Base-by-base conservation (phyloP, 2,888 invertebrate genomes). In the Gastracanthus pulcherrimus region DNA sequence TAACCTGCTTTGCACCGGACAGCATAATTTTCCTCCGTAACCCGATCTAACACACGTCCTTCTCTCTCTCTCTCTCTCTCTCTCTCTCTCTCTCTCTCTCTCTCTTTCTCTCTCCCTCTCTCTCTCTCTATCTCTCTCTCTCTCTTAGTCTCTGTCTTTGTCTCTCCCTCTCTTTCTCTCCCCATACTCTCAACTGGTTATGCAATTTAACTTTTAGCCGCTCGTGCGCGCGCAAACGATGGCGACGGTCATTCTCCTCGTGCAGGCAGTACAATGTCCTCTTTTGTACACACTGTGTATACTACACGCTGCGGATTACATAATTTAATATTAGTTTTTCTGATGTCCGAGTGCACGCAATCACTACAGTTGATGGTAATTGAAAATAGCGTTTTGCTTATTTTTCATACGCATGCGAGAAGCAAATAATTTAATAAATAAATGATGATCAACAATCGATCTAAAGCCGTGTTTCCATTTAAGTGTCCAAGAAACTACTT, bases 1-100 rank as follows among this genome's bases (percentile, higher is more conserved):
- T 55, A 78, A 74, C 72, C 67, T 67, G 74, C 58, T 80, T 67
- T 75, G 62, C 74, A 11, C 41, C 41, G 51, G 38, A 29, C 74
- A 62, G 67, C 62, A 74, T 67, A 75, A 75, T 67, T 80, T 75
- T 80, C 48, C 36, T 31, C 74, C 0, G 34, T 41, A 45, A 64
- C 19, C 31, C 26, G 23, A 51, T 38, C 62, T 51, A 64, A 78
- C 36, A 5, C 19, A 41, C 7, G 38, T 48, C 31, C 58, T 36
- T 45, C 51, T 34, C 26, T 45, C 41, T 23, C 11, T 48, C 70
- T 55, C 51, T 23, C 34, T 34, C 55, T 26, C 45, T 29, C 67
- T 9, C 45, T 19, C 41, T 9, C n/a, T 19, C 67, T 38, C 45
- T 4, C 26, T 23, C 67, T 2, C 34, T 34, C 16, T n/a, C n/a